phyloP scores from a whole-genome alignment of 64 coral and sea anemone species.

The Exaiptasia diaphana region DNA sequence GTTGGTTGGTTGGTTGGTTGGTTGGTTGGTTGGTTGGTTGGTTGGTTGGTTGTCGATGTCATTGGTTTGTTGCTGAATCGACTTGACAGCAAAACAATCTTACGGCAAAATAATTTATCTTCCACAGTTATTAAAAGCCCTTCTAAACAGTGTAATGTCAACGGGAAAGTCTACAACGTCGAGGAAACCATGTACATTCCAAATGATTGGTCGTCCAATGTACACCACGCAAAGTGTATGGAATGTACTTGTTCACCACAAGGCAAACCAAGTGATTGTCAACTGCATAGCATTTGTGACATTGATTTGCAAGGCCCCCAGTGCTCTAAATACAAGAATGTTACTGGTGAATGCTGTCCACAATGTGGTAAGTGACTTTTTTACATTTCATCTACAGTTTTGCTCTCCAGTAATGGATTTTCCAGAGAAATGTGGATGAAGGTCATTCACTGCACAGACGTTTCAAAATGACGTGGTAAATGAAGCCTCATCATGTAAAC shows the following conservation, averaged over 20 bases:
- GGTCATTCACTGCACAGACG: background rate
- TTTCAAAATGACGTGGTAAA: background rate
- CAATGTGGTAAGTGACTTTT: background rate
- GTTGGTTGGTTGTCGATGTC: background rate
- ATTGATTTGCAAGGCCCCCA: background rate
- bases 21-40: background rate
- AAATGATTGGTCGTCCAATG: background rate
- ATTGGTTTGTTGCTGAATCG: background rate
- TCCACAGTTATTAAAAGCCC: background rate
- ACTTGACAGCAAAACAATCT: background rate
- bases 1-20: background rate
- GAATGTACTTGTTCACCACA: background rate
- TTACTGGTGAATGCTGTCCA: background rate
- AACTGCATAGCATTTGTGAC: background rate
- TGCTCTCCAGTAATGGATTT: background rate
- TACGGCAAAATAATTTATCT: background rate
- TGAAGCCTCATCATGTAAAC: background rate
- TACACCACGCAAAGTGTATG: background rate
- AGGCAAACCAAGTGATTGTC: background rate
- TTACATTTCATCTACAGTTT: background rate
- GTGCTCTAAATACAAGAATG: background rate
- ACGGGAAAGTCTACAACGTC: conserved; percentile 9
- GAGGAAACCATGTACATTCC: background rate
- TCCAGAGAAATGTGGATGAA: background rate
- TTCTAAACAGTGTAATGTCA: background rate